phyloP scores from a whole-genome alignment of 2,888 invertebrate species.

The Baronia brevicornis region DNA sequence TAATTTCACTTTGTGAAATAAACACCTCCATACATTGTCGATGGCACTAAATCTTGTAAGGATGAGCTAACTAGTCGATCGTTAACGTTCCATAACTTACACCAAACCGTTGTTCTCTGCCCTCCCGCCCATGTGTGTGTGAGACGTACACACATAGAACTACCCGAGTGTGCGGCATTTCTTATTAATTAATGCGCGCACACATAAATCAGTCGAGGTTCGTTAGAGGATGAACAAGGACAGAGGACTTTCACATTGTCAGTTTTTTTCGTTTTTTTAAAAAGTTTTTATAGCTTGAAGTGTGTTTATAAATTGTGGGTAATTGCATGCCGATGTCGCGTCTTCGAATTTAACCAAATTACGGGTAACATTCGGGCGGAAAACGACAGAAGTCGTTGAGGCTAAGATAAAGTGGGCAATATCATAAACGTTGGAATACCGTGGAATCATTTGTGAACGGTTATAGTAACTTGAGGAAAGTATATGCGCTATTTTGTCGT shows the following conservation, averaged over 20 bases:
- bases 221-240: slow-evolving; percentile 61
- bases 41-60: too few species aligned
- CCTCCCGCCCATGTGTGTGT: slow-evolving; percentile 26
- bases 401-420: slow-evolving; percentile 18
- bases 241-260: slow-evolving; percentile 51
- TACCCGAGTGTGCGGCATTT: slow-evolving; percentile 48
- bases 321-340: slow-evolving; percentile 43
- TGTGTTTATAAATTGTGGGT: slow-evolving; percentile 57
- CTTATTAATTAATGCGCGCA: slow-evolving; percentile 71
- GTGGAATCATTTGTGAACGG: background rate
- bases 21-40: too few species aligned
- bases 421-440: slow-evolving; percentile 7
- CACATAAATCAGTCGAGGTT: slow-evolving; percentile 71
- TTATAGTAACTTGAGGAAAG: slow-evolving; percentile 3
- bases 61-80: slow-evolving; percentile 19
- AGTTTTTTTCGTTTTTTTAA: slow-evolving; percentile 24
- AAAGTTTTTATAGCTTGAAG: slow-evolving; percentile 30
- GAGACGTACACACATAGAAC: slow-evolving; percentile 35
- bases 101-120: slow-evolving; percentile 17
- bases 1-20: too few species aligned
- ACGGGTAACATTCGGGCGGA: slow-evolving; percentile 5
- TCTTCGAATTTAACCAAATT: slow-evolving; percentile 14
- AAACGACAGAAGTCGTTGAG: slow-evolving; percentile 22
- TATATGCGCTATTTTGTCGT: background rate
- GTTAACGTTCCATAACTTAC: slow-evolving; percentile 27